A percentile compares a stretch with the other conserved stretches of the same genome.
These are phyloP conservation scores for Magallana gigas DNA, from an alignment of 1,140 invertebrate genomes.

Conservation along the genomic window DNA sequence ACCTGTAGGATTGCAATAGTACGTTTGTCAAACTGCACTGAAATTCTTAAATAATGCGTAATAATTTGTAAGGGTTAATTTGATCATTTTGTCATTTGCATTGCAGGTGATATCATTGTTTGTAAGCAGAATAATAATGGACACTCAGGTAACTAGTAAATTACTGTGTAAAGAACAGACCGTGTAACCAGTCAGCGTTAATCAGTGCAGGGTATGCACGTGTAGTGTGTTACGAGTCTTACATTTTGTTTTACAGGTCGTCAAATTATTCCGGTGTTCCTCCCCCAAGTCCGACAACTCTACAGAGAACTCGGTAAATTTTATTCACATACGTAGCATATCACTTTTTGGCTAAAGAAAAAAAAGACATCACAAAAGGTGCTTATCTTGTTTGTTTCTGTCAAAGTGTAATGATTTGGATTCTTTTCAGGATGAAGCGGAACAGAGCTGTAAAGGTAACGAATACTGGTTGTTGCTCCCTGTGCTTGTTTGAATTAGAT, in stretches of 20 bases:
- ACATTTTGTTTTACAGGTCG: background rate
- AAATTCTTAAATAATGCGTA: too few species aligned
- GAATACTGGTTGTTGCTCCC: background rate
- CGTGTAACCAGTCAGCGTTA: too few species aligned
- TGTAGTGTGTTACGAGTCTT: too few species aligned
- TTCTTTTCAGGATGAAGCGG: background rate
- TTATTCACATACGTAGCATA: too few species aligned
- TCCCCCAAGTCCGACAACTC: background rate
- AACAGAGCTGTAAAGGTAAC: slow-evolving; percentile 9
- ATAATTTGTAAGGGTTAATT: too few species aligned
- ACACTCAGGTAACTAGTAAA: background rate
- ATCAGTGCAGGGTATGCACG: too few species aligned
- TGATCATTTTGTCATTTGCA: too few species aligned
- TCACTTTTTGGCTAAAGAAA: background rate
- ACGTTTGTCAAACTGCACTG: background rate
- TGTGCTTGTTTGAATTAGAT: background rate
- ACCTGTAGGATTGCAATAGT: slow-evolving; percentile 8
- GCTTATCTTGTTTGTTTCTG: background rate
- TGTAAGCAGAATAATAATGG: background rate
- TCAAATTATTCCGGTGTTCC: background rate
- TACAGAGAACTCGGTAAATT: background rate
- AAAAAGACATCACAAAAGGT: background rate
- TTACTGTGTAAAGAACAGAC: too few species aligned
- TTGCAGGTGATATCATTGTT: slow-evolving; percentile 2
- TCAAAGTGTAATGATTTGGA: background rate